Base-by-base conservation (phyloP, 2,888 invertebrate genomes). In the Epistrophe eligans region DNA sequence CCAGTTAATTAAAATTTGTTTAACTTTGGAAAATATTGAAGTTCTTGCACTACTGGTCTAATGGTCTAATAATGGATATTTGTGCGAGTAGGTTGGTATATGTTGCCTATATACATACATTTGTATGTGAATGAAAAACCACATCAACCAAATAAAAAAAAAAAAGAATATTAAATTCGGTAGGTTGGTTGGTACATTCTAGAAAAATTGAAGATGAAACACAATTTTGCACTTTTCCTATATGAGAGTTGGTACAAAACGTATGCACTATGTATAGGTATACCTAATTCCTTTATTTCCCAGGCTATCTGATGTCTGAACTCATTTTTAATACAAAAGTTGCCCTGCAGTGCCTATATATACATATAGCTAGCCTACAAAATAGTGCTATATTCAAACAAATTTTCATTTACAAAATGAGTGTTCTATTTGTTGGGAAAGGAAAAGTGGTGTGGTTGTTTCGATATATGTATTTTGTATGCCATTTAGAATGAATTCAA, bases 1-100 rank as follows among this genome's bases (percentile, higher is more conserved):
- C 66, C 55, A 52, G 72, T 72, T 79, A 73, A 58, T 79, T 79
- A 64, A 45, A 66, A 58, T 66, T 66, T 73, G 66, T 79, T 73
- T 66, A 72, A 72, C 72, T 57, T 52, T 38, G 57, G 40, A 79
- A 64, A 64, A 72, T 79, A 72, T 72, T 72, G 71, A 55, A 79
- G 24, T 45, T 43, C 28, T 55, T 64, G 43, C 48, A 43, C 38
- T 32, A 52, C 38, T 35, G 19, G n/a, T 24, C 43, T 43, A 15
- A 60, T 35, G 19, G n/a, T 24, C 43, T 43, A 15, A 60, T 24
- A 40, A 60, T 40, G 15, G 60, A 60, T 15, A 8, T 40, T 2
- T 35, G 9, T 35, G 1, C 35, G 4, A 32, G 62, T 19, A 40
- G n/a, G 40, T 17, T 60, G 11, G 24, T 40, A n/a, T 38, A 13